A percentile compares a stretch with the other conserved stretches of the same genome.
phyloP scores from a whole-genome alignment of 2,113 vertebrate genomes.

The Colinus virginianus region DNA sequence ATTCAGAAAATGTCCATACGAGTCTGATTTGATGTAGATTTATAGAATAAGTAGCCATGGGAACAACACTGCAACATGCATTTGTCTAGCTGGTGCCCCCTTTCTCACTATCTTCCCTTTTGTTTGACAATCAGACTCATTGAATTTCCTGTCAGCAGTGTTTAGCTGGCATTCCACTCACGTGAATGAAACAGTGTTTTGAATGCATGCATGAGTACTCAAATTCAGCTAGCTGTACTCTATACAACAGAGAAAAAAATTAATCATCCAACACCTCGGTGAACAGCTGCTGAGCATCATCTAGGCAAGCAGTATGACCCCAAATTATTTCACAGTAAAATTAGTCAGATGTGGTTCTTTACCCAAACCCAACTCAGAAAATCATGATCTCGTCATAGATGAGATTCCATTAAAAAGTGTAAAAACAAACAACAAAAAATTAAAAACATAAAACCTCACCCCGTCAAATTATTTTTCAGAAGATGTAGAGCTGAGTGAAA shows the following conservation, averaged over 20 bases:
- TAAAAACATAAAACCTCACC: background rate
- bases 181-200: background rate
- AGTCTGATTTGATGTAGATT: background rate
- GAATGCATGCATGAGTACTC: background rate
- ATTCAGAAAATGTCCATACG: background rate
- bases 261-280: background rate
- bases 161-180: background rate
- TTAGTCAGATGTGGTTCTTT: background rate
- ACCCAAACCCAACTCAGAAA: background rate
- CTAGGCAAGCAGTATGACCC: accelerated
- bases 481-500: background rate
- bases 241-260: background rate
- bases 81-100: background rate
- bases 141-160: background rate
- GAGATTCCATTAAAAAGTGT: constrained; percentile 12
- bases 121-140: background rate
- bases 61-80: background rate
- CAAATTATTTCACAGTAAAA: background rate
- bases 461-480: constrained; percentile 47
- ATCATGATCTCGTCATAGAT: background rate
- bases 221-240: background rate
- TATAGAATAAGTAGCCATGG: background rate
- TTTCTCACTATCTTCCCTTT: background rate
- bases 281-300: background rate
- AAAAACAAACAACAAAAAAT: background rate